These are phyloP conservation scores for Coracias cyanogaster DNA, from an alignment of 2,797 vertebrate species.

Conservation along the genomic window DNA sequence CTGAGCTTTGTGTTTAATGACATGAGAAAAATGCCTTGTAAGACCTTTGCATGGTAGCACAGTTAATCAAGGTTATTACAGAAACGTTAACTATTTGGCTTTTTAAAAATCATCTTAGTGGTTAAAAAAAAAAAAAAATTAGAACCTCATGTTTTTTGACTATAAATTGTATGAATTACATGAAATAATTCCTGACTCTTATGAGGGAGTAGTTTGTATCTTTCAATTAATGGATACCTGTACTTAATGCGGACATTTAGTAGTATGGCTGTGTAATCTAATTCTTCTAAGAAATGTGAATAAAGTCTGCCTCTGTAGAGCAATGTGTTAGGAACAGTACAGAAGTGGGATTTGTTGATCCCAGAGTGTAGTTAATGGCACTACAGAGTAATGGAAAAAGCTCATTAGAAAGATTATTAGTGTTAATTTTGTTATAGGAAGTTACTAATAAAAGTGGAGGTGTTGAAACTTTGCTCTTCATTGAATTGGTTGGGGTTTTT, in stretches of 20 bases:
- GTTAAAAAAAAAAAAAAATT: constrained; percentile 26
- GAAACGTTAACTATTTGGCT: not conserved
- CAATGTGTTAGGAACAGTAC: not conserved
- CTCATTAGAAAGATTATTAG: not conserved
- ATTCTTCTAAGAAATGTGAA: not conserved
- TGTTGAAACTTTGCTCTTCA: not conserved
- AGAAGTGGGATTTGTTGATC: not conserved
- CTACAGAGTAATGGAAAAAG: not conserved
- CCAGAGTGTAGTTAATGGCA: not conserved
- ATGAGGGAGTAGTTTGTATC: not conserved
- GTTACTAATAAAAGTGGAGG: not conserved
- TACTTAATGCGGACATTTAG: not conserved
- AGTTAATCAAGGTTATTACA: not conserved
- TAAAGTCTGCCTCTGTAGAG: not conserved
- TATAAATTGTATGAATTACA: not conserved
- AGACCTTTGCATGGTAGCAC: not conserved
- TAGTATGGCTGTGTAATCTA: not conserved
- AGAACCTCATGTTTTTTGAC: not conserved
- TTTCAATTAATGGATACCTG: not conserved
- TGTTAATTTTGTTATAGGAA: not conserved
- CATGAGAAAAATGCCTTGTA: not conserved
- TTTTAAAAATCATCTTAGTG: not conserved
- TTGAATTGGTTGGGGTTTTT: not conserved
- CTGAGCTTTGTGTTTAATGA: constrained; percentile 35
- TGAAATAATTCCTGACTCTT: not conserved